Conservation (phyloP, 2,113 vertebrate species). For the Anas platyrhynchos region DNA sequence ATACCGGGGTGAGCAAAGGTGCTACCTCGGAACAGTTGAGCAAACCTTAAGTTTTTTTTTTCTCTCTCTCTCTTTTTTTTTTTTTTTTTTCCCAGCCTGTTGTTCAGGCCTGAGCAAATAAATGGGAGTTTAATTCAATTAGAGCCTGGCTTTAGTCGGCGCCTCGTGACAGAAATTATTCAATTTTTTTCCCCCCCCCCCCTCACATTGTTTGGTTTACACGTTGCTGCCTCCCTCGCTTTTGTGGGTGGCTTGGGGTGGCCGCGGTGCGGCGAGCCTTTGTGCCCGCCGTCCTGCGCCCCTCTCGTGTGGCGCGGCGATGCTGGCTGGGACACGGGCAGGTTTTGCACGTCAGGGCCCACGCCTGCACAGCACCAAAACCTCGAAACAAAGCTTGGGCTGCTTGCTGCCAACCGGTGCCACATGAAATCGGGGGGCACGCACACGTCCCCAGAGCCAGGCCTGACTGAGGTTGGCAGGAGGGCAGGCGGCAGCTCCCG, state of each 20-base stretch:
- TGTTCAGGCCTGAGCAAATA: slow-evolving; percentile 93
- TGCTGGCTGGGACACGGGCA: not conserved
- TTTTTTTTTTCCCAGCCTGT: slow-evolving; percentile 75
- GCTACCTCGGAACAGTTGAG: slow-evolving; percentile 91
- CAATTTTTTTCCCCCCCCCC: slow-evolving; percentile 85
- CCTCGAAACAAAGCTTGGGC: slow-evolving; percentile 27
- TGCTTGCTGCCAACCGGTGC: not conserved
- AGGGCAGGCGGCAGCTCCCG: not conserved
- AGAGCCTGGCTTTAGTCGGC: slow-evolving; percentile 90
- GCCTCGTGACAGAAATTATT: slow-evolving; percentile 92
- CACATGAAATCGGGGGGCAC: not conserved
- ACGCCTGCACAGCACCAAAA: slow-evolving; percentile 51
- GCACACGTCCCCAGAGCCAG: not conserved
- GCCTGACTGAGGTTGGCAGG: not conserved
- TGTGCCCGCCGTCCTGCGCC: slow-evolving; percentile 86
- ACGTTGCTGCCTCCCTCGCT: slow-evolving; percentile 94
- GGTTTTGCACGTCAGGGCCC: slow-evolving; percentile 58
- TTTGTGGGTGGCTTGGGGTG: slow-evolving; percentile 89
- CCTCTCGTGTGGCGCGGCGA: not conserved
- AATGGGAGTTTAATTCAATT: slow-evolving; percentile 99
- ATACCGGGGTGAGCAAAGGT: slow-evolving; percentile 92
- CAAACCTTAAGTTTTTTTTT: slow-evolving; percentile 81
- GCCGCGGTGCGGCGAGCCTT: slow-evolving; percentile 90
- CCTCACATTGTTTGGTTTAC: slow-evolving; percentile 93
- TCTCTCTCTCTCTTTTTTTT: not conserved